A percentile compares a stretch with the other conserved stretches of the same genome.
phyloP scores from a whole-genome alignment of 2,113 vertebrate genomes.

The Vombatus ursinus region DNA sequence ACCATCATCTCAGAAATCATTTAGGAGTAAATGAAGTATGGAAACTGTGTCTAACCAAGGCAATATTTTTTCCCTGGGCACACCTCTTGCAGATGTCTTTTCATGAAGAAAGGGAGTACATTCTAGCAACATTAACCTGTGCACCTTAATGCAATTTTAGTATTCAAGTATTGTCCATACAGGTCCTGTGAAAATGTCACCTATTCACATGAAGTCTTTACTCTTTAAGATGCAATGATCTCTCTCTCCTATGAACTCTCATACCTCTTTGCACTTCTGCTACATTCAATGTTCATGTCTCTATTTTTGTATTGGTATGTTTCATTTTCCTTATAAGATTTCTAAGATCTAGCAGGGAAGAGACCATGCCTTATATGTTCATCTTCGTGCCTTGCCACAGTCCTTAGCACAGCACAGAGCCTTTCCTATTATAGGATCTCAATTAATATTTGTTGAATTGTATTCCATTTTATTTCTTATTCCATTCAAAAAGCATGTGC shows the following conservation, averaged over 20 bases:
- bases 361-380: background rate
- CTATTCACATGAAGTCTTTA: background rate
- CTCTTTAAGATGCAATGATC: background rate
- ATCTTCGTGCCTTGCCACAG: background rate
- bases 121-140: background rate
- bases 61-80: background rate
- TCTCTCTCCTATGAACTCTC: background rate
- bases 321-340: background rate
- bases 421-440: background rate
- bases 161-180: background rate
- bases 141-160: background rate
- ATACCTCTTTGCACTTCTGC: background rate
- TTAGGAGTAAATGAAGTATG: background rate
- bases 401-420: background rate
- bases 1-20: background rate
- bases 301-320: background rate
- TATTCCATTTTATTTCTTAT: slow-evolving; percentile 23
- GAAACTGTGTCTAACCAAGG: background rate
- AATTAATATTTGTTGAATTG: background rate
- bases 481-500: background rate
- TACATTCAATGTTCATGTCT: background rate
- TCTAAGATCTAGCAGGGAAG: background rate
- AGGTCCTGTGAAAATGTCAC: background rate
- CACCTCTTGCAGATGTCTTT: background rate
- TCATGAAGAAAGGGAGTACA: background rate